Conservation (phyloP, 2,797 vertebrate species). For the Oryzias dopingdopingensis region DNA sequence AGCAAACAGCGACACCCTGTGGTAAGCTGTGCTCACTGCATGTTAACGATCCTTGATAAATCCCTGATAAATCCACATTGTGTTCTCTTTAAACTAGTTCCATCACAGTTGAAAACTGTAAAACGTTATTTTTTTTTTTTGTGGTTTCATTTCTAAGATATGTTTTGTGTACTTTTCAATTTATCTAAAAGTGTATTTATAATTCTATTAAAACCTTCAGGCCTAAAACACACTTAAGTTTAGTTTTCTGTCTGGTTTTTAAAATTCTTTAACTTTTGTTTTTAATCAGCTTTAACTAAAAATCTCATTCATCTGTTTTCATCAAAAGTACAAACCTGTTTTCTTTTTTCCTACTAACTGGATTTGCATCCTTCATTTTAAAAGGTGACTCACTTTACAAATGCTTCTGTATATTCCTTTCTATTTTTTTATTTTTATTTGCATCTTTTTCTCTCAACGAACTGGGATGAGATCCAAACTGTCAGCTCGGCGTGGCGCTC, state of each 20-base stretch:
- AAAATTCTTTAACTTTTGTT: no score
- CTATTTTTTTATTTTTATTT: slow-evolving; percentile 39
- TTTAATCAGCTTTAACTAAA: no score
- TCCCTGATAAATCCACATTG: neutral
- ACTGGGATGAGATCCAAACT: neutral
- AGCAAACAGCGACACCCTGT: slow-evolving; percentile 62
- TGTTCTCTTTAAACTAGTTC: neutral
- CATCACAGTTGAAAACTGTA: neutral
- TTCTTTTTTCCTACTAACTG: neutral
- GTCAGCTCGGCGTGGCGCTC: neutral
- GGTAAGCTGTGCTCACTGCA: slow-evolving; percentile 43
- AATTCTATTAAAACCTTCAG: no score
- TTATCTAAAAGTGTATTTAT: no score
- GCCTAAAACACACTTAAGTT: no score
- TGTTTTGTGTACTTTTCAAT: no score
- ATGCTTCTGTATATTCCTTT: neutral
- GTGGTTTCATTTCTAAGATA: no score
- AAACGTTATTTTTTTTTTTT: no score
- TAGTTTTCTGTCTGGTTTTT: no score
- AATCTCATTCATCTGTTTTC: neutral
- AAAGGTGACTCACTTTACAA: neutral
- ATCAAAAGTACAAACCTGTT: slow-evolving; percentile 1
- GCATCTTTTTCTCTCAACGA: slow-evolving; percentile 25
- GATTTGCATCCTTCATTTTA: slow-evolving; percentile 43
- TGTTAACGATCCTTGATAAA: neutral